Base-by-base conservation (phyloP, 2,888 invertebrate species). In the Caenorhabditis virilis region DNA sequence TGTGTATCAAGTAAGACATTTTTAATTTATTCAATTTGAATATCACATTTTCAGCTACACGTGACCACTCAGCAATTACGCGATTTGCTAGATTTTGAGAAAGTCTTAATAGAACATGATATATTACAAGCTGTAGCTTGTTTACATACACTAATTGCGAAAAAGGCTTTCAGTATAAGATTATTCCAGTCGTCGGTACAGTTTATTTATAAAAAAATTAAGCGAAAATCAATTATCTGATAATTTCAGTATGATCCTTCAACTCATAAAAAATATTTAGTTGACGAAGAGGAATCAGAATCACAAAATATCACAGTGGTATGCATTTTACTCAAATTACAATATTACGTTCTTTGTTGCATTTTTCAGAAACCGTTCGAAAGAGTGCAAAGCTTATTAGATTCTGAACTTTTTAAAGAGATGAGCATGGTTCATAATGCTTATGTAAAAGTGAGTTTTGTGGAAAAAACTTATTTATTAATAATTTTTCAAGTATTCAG, bases 221-320 rank as follows among this genome's bases (percentile, higher is more conserved):
- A 1, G 9, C n/a, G n/a, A n/a, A n/a, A n/a, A n/a, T n/a, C n/a
- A n/a, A n/a, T n/a, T n/a, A n/a, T n/a, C n/a, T n/a, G n/a, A n/a
- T 23, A 15, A 23, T 49, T 63, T 22, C 47, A 68, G 68, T 72
- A 66, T 22, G 72, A 72, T 39, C 72, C 72, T 13, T 33, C 55
- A 5, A 59, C 51, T 13, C 64, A 65, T 25, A 52, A 55, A 15
- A 42, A 27, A 20, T 55, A 59, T 33, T 9, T 59, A 5, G 25
- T 30, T 3, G 64, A 60, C 26, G 64, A 65, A 36, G 64, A 65
- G 2, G 15, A 52, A 33, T 55, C 47, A 2, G 27, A 55, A 25
- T 50, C 41, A 26, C 36, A 33, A 13, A 42, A 22, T 13, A 20
- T 48, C 18, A 41, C 52, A 1, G 30, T 56, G 9, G 53, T 59